Percentiles rank a stretch among this genome's conserved stretches.
Conservation (phyloP, 1,140 invertebrate species). For the Belonocnema kinseyi region DNA sequence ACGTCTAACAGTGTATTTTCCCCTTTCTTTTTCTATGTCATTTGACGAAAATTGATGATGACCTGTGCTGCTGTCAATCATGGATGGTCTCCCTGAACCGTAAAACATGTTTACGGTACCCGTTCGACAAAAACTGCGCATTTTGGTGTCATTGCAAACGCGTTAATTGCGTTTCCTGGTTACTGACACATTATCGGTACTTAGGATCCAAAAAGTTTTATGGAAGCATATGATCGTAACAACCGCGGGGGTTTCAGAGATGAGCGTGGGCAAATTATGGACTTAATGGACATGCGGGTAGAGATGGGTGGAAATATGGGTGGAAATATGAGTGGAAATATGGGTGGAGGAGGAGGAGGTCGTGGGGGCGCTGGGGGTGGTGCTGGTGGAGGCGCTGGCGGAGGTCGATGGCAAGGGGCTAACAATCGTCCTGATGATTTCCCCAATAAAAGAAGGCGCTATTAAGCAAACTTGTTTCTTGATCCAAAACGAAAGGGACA, state of each 20-base stretch:
- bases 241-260: conserved; percentile 71
- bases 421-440: conserved; percentile 74
- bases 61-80: conserved; percentile 74
- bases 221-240: conserved; percentile 74
- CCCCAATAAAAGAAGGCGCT: conserved; percentile 75
- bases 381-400: conserved; percentile 47
- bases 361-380: conserved; percentile 49
- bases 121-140: conserved; percentile 2
- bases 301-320: conserved; percentile 72
- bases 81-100: conserved; percentile 71
- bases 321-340: conserved; percentile 49
- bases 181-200: conserved; percentile 21
- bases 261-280: conserved; percentile 74
- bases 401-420: conserved; percentile 66
- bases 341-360: conserved; percentile 55
- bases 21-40: conserved; percentile 77
- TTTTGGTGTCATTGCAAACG: background rate
- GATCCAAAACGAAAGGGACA: too few species aligned
- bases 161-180: background rate
- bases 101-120: conserved; percentile 16
- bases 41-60: conserved; percentile 76
- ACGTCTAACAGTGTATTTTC: conserved; percentile 75
- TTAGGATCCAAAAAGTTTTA: conserved; percentile 74
- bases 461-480: conserved; percentile 53
- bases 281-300: conserved; percentile 75